Evolutionary conservation across 2,113 vertebrate genomes (phyloP).

Genomic region (Scomber scombrus): DNA sequence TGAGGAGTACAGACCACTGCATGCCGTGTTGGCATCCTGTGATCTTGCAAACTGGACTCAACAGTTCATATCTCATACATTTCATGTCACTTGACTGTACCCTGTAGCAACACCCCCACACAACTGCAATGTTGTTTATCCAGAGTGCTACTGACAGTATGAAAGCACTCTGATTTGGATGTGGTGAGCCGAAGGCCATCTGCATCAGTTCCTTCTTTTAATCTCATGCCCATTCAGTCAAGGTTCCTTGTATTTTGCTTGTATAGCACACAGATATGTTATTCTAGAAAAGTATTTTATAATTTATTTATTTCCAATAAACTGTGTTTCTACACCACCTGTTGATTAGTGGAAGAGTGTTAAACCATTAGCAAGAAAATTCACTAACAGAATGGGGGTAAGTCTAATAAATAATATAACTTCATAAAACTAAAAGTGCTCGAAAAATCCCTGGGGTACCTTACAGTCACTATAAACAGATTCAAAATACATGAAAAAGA

Average conservation of each 20-base stretch:
- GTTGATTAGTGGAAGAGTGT: too few species aligned
- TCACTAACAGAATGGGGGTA: too few species aligned
- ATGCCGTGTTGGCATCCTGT: constrained; percentile 1
- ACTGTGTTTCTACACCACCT: too few species aligned
- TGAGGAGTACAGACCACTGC: not conserved
- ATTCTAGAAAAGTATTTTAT: not conserved
- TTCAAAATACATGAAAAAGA: too few species aligned
- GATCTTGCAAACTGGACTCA: not conserved
- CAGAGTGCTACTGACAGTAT: not conserved
- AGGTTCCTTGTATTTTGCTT: not conserved
- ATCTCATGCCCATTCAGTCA: not conserved
- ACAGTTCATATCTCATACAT: constrained; percentile 2
- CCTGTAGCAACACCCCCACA: constrained; percentile 19
- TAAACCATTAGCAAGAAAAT: too few species aligned
- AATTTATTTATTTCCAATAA: not conserved
- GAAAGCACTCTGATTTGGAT: not conserved
- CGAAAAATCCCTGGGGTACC: too few species aligned
- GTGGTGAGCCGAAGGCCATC: not conserved
- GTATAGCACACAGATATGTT: not conserved
- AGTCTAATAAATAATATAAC: too few species aligned
- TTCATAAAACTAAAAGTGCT: too few species aligned
- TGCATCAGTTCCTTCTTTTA: constrained; percentile 6
- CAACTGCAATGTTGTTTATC: constrained; percentile 5
- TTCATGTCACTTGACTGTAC: constrained; percentile 1
- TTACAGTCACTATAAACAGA: too few species aligned